Conservation (phyloP, 2,797 vertebrate genomes). For the Siniperca scherzeri region DNA sequence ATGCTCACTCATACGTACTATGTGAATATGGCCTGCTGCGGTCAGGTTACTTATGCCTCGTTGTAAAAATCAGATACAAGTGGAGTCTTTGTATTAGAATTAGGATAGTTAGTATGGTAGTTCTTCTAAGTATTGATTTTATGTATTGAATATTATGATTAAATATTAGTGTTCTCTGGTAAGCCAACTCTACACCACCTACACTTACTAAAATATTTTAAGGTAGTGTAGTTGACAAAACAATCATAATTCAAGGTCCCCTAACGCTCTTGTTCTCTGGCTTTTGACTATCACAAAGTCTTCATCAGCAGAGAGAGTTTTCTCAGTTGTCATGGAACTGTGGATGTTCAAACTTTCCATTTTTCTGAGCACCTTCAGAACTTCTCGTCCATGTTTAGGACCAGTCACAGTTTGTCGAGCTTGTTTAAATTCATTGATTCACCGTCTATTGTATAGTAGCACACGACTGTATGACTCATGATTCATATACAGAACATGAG, state of each 20-base stretch:
- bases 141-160: background rate
- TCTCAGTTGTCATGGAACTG: background rate
- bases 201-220: background rate
- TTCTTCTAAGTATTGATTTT: background rate
- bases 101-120: background rate
- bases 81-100: background rate
- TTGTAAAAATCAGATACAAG: background rate
- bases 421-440: constrained; percentile 35
- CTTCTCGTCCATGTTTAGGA: background rate
- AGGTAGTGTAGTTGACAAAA: background rate
- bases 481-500: constrained; percentile 10
- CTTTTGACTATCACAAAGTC: background rate
- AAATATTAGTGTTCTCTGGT: background rate
- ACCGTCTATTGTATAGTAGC: constrained; percentile 21
- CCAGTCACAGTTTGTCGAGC: background rate
- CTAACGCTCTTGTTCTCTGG: background rate
- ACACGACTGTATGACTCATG: constrained; percentile 21
- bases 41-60: background rate
- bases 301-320: background rate
- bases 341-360: background rate
- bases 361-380: background rate
- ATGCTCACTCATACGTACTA: background rate
- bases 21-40: background rate
- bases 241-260: background rate
- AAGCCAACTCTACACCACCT: background rate